Evolutionary conservation across 2,888 invertebrate genomes (phyloP), one percentile per base, ranked within the genome.

Genomic region (Fabriciana adippe): DNA sequence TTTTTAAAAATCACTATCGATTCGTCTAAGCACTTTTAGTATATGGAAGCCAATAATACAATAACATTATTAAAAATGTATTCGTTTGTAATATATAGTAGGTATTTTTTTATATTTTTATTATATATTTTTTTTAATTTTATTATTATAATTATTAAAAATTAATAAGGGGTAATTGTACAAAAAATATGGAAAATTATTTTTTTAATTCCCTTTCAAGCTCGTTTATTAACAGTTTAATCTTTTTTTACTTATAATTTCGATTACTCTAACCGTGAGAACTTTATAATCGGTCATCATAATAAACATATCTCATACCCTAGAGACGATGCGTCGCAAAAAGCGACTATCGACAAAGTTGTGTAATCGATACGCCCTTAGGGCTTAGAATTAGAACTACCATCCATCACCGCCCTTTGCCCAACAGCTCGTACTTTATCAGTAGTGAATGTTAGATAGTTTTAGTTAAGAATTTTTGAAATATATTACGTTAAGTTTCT

Each of bases 341-440:
- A 90, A 90, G 85, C 76, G 77, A 81, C 66, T 59, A 79, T 79
- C 78, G 62, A 72, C 82, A 78, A 91, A 90, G 85, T 89, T 91
- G 81, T 78, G 91, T 92, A 92, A 92, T 89, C 90, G 92, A 92
- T 92, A 89, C 88, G 92, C 87, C 92, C 92, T 90, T 82, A 89
- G 92, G 92, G 92, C 87, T 90, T 92, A 90, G 88, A 91, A 90
- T 92, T 91, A 92, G 90, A 86, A 89, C 86, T 87, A 84, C 92
- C 91, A 92, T 92, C 92, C 87, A 92, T 92, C 92, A 92, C 89
- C 66, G 84, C 74, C 90, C 92, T 91, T 87, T 89, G 91, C 92
- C 91, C 91, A 91, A 80, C 86, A 85, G 86, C 84, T 89, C 88
- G 88, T 88, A 85, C 83, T 87, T 90, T 90, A 91, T 90, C 85